A percentile compares a stretch with the other conserved stretches of the same genome.
These are phyloP conservation scores for Mylabris phalerata DNA, from an alignment of 1,140 invertebrate species.

Conservation along the genomic window DNA sequence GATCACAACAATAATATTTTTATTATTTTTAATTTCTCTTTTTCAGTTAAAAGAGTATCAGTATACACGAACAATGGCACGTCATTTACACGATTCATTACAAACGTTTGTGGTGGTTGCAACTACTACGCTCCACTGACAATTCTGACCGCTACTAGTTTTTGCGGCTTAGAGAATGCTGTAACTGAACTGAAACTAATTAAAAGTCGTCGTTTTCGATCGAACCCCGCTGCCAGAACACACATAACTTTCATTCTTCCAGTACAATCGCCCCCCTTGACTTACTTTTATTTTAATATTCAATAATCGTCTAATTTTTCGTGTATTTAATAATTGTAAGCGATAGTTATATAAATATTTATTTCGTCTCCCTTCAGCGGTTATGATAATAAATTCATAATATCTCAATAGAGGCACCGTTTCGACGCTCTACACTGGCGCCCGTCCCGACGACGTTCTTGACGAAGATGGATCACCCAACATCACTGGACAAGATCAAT, in stretches of 20 bases:
- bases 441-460: conserved; percentile 42
- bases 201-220: conserved; percentile 32
- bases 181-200: conserved; percentile 36
- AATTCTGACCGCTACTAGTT: conserved; percentile 30
- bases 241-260: conserved; percentile 21
- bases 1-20: too few relatives aligned
- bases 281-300: too few relatives aligned
- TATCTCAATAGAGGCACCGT: conserved; percentile 31
- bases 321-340: too few relatives aligned
- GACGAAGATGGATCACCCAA: conserved; percentile 47
- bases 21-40: too few relatives aligned
- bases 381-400: conserved; percentile 34
- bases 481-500: conserved; percentile 49
- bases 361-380: conserved; percentile 8
- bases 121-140: conserved; percentile 30
- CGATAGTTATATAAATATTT: conserved; percentile 9
- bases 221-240: conserved; percentile 25
- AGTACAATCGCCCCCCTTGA: background rate
- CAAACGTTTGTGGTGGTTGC: conserved; percentile 26
- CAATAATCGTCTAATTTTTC: too few relatives aligned
- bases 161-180: conserved; percentile 30
- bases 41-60: too few relatives aligned
- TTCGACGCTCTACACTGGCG: conserved; percentile 27
- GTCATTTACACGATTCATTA: conserved; percentile 32
- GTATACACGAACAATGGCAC: background rate